Percentiles rank a stretch among this genome's conserved stretches.
Conservation (phyloP, 2,797 vertebrate species). For the Myotis planiceps region DNA sequence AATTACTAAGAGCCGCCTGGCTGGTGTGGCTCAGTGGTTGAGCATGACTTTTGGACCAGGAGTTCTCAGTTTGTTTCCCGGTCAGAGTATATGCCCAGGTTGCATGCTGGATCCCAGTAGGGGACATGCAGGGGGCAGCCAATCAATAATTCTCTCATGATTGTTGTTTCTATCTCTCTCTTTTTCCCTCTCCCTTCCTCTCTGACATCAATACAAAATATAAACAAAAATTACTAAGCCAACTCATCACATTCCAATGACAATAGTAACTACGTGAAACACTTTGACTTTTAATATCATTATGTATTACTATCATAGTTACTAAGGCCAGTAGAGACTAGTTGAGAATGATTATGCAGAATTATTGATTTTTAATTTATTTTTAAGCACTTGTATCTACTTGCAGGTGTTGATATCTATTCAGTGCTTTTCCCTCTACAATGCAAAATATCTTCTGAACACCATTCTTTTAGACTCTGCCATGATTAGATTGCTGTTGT, state of each 20-base stretch:
- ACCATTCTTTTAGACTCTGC: slow-evolving; percentile 79
- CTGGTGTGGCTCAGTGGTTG: no score
- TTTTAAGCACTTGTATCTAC: background rate
- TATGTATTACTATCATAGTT: background rate
- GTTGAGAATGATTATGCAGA: background rate
- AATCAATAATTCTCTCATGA: no score
- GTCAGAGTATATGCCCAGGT: no score
- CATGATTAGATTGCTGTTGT: slow-evolving; percentile 84
- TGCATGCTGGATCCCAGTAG: no score
- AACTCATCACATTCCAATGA: background rate
- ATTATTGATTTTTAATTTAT: background rate
- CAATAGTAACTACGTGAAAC: background rate
- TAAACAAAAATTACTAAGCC: no score
- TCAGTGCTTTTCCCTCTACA: background rate
- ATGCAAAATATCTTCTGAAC: slow-evolving; percentile 16
- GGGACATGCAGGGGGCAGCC: no score
- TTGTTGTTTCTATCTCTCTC: no score
- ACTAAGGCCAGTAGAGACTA: background rate
- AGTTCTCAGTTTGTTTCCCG: no score
- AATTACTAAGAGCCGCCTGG: background rate
- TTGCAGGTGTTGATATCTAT: background rate
- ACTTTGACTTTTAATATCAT: background rate
- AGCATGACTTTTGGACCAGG: no score
- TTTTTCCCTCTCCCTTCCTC: no score
- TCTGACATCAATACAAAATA: no score